These are phyloP conservation scores for Lysandra coridon DNA, from an alignment of 2,888 invertebrate species.

Conservation along the genomic window DNA sequence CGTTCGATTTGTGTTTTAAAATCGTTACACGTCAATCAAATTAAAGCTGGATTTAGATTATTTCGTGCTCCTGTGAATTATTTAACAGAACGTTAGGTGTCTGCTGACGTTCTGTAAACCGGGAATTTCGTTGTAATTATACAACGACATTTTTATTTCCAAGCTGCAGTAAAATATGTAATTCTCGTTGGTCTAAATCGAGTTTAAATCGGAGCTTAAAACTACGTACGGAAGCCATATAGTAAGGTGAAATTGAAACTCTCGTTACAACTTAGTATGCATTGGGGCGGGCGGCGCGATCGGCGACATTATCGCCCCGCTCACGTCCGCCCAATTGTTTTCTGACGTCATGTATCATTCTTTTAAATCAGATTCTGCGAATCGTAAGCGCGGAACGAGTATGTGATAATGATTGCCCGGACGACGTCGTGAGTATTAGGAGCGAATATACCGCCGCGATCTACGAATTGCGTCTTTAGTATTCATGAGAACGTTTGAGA, in stretches of 20 bases:
- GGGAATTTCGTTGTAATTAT: no score
- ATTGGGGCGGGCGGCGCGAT: slow-evolving; percentile 70
- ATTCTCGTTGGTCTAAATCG: not conserved
- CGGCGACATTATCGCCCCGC: slow-evolving; percentile 62
- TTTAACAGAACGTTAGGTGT: not conserved
- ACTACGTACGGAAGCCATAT: slow-evolving; percentile 47
- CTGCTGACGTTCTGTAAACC: not conserved
- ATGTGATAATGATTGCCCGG: slow-evolving; percentile 53
- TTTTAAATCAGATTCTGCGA: slow-evolving; percentile 73
- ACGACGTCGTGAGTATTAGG: slow-evolving; percentile 66
- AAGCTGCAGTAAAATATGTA: not conserved
- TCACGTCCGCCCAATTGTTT: slow-evolving; percentile 79
- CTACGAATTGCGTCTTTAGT: slow-evolving; percentile 76
- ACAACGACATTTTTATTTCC: not conserved
- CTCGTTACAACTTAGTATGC: slow-evolving; percentile 76
- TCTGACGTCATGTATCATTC: slow-evolving; percentile 79
- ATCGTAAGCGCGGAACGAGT: slow-evolving; percentile 59
- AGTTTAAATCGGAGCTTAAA: slow-evolving; percentile 3
- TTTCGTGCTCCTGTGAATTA: not conserved
- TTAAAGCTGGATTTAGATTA: not conserved
- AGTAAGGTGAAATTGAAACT: slow-evolving; percentile 67
- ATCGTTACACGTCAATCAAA: slow-evolving; percentile 46
- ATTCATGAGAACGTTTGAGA: slow-evolving; percentile 73
- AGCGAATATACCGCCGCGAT: slow-evolving; percentile 65
- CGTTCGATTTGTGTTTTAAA: slow-evolving; percentile 69